Evolutionary conservation across 64 coral and sea anemone species (phyloP).

Genomic region (Trachythela sp.): DNA sequence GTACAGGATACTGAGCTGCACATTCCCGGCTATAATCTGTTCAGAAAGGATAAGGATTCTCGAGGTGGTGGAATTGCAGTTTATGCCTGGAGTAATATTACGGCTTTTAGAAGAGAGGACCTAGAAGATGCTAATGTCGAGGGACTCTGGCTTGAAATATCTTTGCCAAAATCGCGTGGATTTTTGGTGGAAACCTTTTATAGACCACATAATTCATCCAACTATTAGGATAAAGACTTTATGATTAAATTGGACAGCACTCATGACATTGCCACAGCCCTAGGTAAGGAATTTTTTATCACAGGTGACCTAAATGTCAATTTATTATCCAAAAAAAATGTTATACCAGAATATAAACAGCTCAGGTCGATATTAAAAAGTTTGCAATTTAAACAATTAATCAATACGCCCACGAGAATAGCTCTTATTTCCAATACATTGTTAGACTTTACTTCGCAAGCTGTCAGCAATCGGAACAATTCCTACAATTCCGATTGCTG

Average conservation of each 20-base stretch:
- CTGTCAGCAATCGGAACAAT: too few relatives aligned
- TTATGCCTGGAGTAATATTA: slow-evolving; percentile 9
- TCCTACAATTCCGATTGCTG: too few relatives aligned
- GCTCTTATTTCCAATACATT: background rate
- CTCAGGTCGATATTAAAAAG: background rate
- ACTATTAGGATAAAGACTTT: background rate
- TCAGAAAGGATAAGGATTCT: background rate
- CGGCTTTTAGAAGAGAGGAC: background rate
- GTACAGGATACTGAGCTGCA: background rate
- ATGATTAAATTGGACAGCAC: background rate
- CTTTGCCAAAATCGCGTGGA: slow-evolving; percentile 17
- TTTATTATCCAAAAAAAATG: background rate
- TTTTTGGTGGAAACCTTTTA: slow-evolving; percentile 16
- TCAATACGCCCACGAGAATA: background rate
- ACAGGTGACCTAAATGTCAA: background rate
- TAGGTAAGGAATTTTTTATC: background rate
- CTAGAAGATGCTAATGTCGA: background rate
- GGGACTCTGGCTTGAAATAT: slow-evolving; percentile 29
- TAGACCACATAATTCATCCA: slow-evolving; percentile 18
- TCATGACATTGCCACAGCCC: background rate
- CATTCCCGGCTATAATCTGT: background rate
- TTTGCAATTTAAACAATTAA: background rate
- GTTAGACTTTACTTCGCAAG: background rate
- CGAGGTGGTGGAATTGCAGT: background rate
- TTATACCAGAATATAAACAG: background rate